These are phyloP conservation scores for Saccopteryx leptura DNA, from an alignment of 2,113 vertebrate species.

Conservation along the genomic window DNA sequence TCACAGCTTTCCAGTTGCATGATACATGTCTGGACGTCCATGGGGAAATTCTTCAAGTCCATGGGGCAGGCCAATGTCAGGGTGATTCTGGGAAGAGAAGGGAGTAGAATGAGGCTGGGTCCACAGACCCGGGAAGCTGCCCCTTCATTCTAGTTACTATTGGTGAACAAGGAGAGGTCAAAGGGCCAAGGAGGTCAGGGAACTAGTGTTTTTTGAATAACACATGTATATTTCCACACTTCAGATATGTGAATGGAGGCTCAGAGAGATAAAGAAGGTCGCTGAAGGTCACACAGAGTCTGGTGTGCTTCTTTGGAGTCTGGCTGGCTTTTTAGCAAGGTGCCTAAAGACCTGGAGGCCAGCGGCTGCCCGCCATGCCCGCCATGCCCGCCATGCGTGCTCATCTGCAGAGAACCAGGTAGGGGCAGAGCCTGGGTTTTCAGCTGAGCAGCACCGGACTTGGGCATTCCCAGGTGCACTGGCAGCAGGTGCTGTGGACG, in stretches of 20 bases:
- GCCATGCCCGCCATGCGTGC: rapidly evolving
- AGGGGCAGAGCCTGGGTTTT: neutral
- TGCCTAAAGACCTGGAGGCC: neutral
- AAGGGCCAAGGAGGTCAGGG: neutral
- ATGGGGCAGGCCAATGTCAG: conserved; percentile 98
- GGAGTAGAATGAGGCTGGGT: neutral
- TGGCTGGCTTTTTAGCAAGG: conserved; percentile 15
- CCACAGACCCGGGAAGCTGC: neutral
- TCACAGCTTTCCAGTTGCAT: conserved; percentile 99
- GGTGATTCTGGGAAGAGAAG: conserved; percentile 93
- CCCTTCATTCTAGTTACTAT: neutral
- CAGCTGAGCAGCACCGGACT: neutral
- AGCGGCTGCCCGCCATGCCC: neutral
- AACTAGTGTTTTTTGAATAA: neutral
- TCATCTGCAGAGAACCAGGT: neutral
- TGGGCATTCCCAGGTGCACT: neutral
- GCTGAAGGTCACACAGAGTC: neutral
- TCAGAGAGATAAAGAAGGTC: neutral
- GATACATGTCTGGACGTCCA: conserved; percentile 99
- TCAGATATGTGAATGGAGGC: neutral
- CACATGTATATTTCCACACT: neutral
- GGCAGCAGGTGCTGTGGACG: neutral
- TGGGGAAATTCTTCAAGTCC: conserved; percentile 99
- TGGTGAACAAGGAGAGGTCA: neutral
- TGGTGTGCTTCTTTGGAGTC: neutral